Evolutionary conservation across 2,888 invertebrate species (phyloP), one percentile per base, ranked within the genome.

Genomic region (Odontomyia ornata): DNA sequence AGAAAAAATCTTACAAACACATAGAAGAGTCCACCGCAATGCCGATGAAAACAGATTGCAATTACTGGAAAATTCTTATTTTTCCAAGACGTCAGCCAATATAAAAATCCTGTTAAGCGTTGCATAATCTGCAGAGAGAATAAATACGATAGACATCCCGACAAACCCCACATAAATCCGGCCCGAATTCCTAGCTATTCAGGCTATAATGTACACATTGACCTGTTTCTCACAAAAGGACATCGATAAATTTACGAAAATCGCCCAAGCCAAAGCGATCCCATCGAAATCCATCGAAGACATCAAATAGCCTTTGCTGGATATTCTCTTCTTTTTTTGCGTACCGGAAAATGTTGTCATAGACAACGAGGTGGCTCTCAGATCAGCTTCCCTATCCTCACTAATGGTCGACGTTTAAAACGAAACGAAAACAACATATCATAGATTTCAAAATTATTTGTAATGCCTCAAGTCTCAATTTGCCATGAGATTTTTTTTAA

Each of bases 211-310:
- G 9, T 77, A 13, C 77, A 73, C 65, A 64, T 77, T 2, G 73
- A 77, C 27, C 71, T 77, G 13, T 75, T 43, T 13, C 18, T 18
- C 3, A 77, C 75, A 18, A 64, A 80, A 76, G 77, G 47, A 47
- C 23, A 77, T n/a, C 27, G 77, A 79, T 25, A 79, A 78, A 75
- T 78, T 79, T 18, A 69, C 78, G 0, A 79, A 78, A 56, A 78
- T 77, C 27, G 80, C 76, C 11, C 77, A 64, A 18, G 57, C 75
- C 0, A 71, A 52, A 21, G 28, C 36, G 1, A 73, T 79, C 7
- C 36, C 65, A 43, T 79, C 77, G 1, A 36, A 72, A 36, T 21
- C 77, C 23, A 64, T 77, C 1, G 56, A 75, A 27, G 78, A 79
- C 25, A 43, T 79, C 1, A 46, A 69, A 75, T 21, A 28, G 46